Evolutionary conservation across 2,888 invertebrate genomes (phyloP).

Genomic region (Amphiduros pacificus): DNA sequence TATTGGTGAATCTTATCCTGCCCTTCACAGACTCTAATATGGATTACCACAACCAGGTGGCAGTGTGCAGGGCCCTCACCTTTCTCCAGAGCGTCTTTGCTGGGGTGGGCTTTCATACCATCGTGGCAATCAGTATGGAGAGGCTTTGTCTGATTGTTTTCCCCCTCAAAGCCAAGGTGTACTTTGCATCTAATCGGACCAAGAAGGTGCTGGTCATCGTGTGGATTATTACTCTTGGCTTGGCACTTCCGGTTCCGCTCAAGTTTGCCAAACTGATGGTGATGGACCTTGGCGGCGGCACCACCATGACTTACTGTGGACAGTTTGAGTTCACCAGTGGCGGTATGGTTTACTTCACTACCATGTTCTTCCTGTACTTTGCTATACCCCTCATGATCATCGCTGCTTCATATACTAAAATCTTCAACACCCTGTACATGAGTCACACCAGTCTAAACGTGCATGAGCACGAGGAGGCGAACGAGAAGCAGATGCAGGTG

Average conservation of each 20-base stretch:
- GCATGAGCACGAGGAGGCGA: neutral
- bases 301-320: slow-evolving; percentile 8
- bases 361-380: slow-evolving; percentile 18
- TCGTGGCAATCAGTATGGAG: slow-evolving; percentile 23
- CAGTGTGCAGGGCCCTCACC: slow-evolving; percentile 1
- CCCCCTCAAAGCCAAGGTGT: slow-evolving; percentile 62
- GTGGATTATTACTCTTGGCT: slow-evolving; percentile 58
- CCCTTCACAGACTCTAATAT: neutral
- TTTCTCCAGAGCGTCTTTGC: slow-evolving; percentile 19
- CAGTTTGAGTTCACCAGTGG: neutral
- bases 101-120: slow-evolving; percentile 24
- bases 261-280: neutral
- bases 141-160: slow-evolving; percentile 58
- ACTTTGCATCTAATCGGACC: slow-evolving; percentile 62
- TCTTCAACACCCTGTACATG: slow-evolving; percentile 19
- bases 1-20: slow-evolving; percentile 17
- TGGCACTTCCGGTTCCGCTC: slow-evolving; percentile 18
- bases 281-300: neutral
- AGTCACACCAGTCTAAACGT: neutral
- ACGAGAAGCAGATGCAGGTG: slow-evolving; percentile 5
- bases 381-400: slow-evolving; percentile 13
- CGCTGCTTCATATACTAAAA: slow-evolving; percentile 13
- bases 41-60: neutral
- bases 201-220: slow-evolving; percentile 59
- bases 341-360: slow-evolving; percentile 5